Conservation (phyloP, 1,140 invertebrate species). For the Rhagoletis zephyria region DNA sequence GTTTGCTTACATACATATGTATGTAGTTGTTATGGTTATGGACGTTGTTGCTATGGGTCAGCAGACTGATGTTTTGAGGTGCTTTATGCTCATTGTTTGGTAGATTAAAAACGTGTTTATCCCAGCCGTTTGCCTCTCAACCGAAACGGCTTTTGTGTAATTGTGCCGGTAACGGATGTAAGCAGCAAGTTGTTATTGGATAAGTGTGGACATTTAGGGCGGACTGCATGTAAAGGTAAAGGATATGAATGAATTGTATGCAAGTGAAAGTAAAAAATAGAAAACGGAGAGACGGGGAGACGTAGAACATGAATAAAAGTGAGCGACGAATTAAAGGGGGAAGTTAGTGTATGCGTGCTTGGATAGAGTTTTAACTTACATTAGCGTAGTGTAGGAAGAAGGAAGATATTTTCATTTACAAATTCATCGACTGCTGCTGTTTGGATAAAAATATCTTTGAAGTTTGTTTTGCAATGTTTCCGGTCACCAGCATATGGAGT, state of each 20-base stretch:
- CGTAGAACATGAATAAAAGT: too few relatives aligned
- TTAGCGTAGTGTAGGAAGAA: too few relatives aligned
- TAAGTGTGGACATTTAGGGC: not conserved
- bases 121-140: not conserved
- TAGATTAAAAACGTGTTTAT: constrained; percentile 42
- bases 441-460: too few relatives aligned
- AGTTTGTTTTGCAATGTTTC: too few relatives aligned
- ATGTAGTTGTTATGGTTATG: constrained; percentile 27
- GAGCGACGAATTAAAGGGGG: too few relatives aligned
- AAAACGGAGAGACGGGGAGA: too few relatives aligned
- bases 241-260: not conserved
- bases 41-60: constrained; percentile 30
- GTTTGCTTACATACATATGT: not conserved
- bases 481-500: too few relatives aligned
- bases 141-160: constrained; percentile 9
- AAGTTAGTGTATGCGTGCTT: too few relatives aligned
- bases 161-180: not conserved
- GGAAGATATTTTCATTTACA: too few relatives aligned
- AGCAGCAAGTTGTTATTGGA: not conserved
- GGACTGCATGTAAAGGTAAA: not conserved
- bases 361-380: too few relatives aligned
- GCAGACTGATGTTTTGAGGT: constrained; percentile 16
- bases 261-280: not conserved
- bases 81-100: not conserved
- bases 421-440: too few relatives aligned